Base-by-base conservation (phyloP, 2,888 invertebrate species). In the Eristalis intricaria region DNA sequence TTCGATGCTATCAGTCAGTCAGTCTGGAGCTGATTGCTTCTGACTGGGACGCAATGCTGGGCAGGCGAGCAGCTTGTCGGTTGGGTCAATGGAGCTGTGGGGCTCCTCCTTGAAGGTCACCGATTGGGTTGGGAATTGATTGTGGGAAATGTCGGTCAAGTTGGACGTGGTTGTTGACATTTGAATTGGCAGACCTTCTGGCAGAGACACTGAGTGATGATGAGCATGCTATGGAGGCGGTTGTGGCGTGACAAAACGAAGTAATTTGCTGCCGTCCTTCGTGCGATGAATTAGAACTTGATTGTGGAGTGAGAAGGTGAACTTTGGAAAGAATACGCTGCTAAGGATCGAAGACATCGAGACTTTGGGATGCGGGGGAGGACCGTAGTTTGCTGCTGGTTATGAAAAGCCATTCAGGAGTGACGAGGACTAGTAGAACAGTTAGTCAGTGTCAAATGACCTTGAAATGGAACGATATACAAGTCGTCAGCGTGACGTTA, bases 1-100 rank as follows among this genome's bases (percentile, higher is more conserved):
- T 73, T 38, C 64, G 63, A 69, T 66, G 5, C 29, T 32, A 64
- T 65, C 75, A 63, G n/a, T 35, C 61, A 75, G 58, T 29, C 35
- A 19, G 64, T 35, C 26, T 56, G 56, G 13, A 22, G 61, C 0
- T 23, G 32, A 63, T 69, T 70, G 22, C 60, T 50, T 61, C 19
- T 35, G 23, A 29, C 29, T 35, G 64, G 50, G 50, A 43, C 19
- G 29, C 35, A 11, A n/a, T 35, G 26, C 26, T 26, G 26, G 1
- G 26, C 26, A 26, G 26, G 32, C n/a, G n/a, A n/a, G n/a, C n/a
- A 8, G 15, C 2, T 29, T 2, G n/a, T 3, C 15, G 19, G 5
- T n/a, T n/a, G n/a, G n/a, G n/a, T n/a, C n/a, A n/a, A n/a, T 22
- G 19, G 22, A 15, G n/a, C 15, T 11, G 23, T 23, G 60, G 29